These are phyloP conservation scores for Macroramphosus scolopax DNA, from an alignment of 2,797 vertebrate genomes.

Conservation along the genomic window DNA sequence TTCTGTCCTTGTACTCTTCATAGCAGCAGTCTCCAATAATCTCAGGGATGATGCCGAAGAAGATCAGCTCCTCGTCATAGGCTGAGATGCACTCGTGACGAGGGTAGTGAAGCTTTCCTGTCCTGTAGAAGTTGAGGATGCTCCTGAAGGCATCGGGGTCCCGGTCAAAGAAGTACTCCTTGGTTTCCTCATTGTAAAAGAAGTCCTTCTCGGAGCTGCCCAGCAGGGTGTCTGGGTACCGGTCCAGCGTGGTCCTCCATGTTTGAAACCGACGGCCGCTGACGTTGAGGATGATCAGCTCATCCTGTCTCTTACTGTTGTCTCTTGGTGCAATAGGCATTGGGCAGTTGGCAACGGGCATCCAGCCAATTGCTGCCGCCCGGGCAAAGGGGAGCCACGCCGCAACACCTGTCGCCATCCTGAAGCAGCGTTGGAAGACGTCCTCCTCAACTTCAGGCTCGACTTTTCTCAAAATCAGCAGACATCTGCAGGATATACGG, in stretches of 20 bases:
- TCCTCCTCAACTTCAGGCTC: conserved; percentile 64
- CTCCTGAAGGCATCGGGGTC: conserved; percentile 95
- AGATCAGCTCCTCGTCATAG: conserved; percentile 94
- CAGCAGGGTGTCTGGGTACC: conserved; percentile 93
- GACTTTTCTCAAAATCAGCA: conserved; percentile 64
- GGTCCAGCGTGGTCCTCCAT: conserved; percentile 96
- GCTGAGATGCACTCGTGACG: conserved; percentile 96
- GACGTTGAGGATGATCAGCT: conserved; percentile 93
- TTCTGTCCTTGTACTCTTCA: conserved; percentile 98
- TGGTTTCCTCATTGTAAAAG: conserved; percentile 96
- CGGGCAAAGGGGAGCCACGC: conserved; percentile 97
- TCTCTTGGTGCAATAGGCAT: conserved; percentile 92
- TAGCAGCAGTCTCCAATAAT: conserved; percentile 99
- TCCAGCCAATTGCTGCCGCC: conserved; percentile 98
- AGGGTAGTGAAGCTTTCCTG: conserved; percentile 97
- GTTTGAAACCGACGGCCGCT: conserved; percentile 96
- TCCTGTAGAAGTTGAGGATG: conserved; percentile 97
- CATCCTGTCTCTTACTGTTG: conserved; percentile 90
- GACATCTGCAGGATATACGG: conserved; percentile 74
- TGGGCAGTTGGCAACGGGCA: conserved; percentile 97
- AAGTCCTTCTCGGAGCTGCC: conserved; percentile 98
- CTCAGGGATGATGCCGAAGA: conserved; percentile 97
- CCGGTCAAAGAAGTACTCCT: conserved; percentile 98
- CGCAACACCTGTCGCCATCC: conserved; percentile 93
- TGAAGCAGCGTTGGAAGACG: conserved; percentile 54